Conservation (phyloP, 2,888 invertebrate species). For the Brachyptera putata region DNA sequence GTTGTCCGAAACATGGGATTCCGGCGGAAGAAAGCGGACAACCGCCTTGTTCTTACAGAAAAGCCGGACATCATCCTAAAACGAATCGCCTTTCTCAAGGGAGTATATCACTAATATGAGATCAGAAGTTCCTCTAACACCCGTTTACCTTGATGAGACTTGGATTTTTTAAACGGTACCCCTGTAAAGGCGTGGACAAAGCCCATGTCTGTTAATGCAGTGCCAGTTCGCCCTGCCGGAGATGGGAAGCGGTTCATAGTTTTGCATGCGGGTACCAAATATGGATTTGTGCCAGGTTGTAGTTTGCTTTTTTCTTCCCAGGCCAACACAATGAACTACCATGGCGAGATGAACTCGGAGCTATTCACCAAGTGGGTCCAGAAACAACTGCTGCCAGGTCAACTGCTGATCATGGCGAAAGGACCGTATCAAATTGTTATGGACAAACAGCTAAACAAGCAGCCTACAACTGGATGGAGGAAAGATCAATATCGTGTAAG, state of each 20-base stretch:
- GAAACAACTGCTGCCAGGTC: slow-evolving; percentile 1
- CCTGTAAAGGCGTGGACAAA: not conserved
- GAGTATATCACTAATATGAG: not conserved
- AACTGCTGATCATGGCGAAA: not conserved
- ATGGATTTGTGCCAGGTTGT: too few relatives aligned
- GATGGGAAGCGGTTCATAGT: slow-evolving; percentile 3
- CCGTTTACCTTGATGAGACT: not conserved
- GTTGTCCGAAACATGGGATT: too few relatives aligned
- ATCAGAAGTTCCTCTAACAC: not conserved
- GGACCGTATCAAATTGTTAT: slow-evolving; percentile 20
- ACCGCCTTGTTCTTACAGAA: not conserved
- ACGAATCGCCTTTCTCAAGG: not conserved
- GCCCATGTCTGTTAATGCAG: not conserved
- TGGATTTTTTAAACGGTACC: not conserved
- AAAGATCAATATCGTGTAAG: too few relatives aligned
- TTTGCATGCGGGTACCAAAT: not conserved
- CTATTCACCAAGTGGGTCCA: not conserved
- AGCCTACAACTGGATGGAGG: slow-evolving; percentile 20
- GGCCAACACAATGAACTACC: not conserved
- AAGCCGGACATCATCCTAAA: not conserved
- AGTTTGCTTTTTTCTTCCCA: not conserved
- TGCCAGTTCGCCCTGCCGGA: not conserved
- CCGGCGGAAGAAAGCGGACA: slow-evolving; percentile 1
- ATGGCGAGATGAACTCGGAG: not conserved
- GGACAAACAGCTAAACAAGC: slow-evolving; percentile 19